phyloP scores from a whole-genome alignment of 2,113 vertebrate genomes.

The Grus americana region DNA sequence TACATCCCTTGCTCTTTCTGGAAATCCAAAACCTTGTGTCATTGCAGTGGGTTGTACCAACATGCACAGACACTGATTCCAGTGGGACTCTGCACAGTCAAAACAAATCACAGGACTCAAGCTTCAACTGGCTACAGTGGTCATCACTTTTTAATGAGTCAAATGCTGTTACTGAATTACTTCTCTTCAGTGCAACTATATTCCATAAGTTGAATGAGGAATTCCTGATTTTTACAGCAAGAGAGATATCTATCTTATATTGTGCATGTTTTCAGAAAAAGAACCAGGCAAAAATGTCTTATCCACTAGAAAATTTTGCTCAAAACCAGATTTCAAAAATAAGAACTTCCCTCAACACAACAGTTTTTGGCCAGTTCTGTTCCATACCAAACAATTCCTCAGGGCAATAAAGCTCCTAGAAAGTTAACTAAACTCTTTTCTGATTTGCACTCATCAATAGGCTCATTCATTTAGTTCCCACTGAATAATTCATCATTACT shows the following conservation, averaged over 20 bases:
- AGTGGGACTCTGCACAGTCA: neutral
- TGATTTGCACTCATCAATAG: conserved; percentile 13
- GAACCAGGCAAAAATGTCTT: neutral
- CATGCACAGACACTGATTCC: neutral
- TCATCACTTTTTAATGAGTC: neutral
- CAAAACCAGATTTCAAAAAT: neutral
- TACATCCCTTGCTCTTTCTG: neutral
- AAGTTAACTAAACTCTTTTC: neutral
- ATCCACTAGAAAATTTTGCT: neutral
- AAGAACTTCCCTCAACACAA: neutral
- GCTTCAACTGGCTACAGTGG: neutral
- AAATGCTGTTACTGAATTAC: neutral
- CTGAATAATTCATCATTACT: conserved; percentile 33
- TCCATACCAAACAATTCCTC: neutral
- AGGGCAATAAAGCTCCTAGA: neutral
- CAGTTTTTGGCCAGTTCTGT: neutral
- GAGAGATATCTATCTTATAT: neutral
- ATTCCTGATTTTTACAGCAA: neutral
- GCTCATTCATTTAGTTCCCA: neutral
- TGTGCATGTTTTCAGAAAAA: neutral
- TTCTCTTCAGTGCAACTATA: neutral
- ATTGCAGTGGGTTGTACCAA: neutral
- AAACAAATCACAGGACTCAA: neutral
- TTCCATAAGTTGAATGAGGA: neutral
- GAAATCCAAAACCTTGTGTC: neutral